A percentile compares a stretch with the other conserved stretches of the same genome.
phyloP scores from a whole-genome alignment of 1,140 invertebrate genomes.

The Drosophila lowei region DNA sequence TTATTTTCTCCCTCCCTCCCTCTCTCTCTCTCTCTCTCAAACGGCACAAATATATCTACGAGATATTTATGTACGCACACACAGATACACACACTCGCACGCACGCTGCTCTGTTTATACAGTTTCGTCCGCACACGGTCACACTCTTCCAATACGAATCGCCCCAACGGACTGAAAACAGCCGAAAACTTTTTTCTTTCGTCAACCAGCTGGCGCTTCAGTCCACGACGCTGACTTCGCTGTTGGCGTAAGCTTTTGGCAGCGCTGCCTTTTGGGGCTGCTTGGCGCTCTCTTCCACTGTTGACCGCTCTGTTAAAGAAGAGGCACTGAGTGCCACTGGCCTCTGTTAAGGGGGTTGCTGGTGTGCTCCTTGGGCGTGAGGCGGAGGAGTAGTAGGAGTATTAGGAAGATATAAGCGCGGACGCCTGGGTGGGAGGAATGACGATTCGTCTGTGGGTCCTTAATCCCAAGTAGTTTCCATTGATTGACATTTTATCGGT shows the following conservation, averaged over 20 bases:
- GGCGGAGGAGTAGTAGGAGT: too few relatives aligned
- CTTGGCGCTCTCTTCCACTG: slow-evolving; percentile 33
- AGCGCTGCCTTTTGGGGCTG: slow-evolving; percentile 43
- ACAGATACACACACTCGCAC: slow-evolving; percentile 15
- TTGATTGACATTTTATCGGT: slow-evolving; percentile 24
- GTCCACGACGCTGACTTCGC: background rate
- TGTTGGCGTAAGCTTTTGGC: slow-evolving; percentile 9
- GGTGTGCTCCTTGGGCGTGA: too few relatives aligned
- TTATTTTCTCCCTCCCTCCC: slow-evolving; percentile 29
- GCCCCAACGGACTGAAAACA: slow-evolving; percentile 56
- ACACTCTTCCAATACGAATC: slow-evolving; percentile 46
- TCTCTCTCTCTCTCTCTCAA: background rate
- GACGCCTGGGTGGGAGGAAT: background rate
- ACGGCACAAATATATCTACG: too few relatives aligned
- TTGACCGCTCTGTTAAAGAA: slow-evolving; percentile 15
- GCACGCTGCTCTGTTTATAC: slow-evolving; percentile 32
- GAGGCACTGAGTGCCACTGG: too few relatives aligned
- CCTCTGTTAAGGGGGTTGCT: background rate
- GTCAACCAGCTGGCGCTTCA: slow-evolving; percentile 6
- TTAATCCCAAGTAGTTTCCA: background rate
- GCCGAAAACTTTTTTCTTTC: slow-evolving; percentile 44
- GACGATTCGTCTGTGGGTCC: background rate
- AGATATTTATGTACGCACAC: slow-evolving; percentile 5
- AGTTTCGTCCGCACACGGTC: slow-evolving; percentile 30
- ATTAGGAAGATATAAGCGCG: background rate